Conservation (phyloP, 2,888 invertebrate genomes). For the Cactoblastis cactorum region DNA sequence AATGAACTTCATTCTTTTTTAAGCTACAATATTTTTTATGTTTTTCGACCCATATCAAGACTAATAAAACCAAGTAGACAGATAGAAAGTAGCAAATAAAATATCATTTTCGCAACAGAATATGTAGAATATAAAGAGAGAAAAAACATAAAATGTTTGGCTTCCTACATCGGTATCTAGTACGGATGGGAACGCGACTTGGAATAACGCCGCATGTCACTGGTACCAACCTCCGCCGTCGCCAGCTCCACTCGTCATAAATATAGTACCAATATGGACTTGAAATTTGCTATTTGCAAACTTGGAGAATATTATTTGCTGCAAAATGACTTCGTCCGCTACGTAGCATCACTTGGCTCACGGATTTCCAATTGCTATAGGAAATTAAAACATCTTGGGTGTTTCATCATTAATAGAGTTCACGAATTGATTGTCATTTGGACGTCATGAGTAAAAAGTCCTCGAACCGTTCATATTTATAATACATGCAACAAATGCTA, state of each 20-base stretch:
- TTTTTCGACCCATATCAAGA: not conserved
- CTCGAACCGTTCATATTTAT: no score
- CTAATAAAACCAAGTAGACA: not conserved
- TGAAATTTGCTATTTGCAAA: not conserved
- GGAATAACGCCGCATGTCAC: not conserved
- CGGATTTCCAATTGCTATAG: no score
- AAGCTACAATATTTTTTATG: no score
- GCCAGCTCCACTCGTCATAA: not conserved
- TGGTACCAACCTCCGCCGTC: not conserved
- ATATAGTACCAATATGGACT: not conserved
- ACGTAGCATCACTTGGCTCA: no score
- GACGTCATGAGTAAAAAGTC: no score
- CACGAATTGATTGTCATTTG: no score
- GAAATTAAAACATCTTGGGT: no score
- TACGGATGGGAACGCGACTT: not conserved
- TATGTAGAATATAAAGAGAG: not conserved
- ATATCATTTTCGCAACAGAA: not conserved
- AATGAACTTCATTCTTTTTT: no score
- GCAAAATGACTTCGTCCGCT: not conserved
- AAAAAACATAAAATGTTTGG: not conserved
- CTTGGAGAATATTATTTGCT: not conserved
- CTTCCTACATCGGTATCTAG: not conserved
- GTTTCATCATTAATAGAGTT: no score
- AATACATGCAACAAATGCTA: no score
- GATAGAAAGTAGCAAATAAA: constrained; percentile 23